A percentile compares a stretch with the other conserved stretches of the same genome.
phyloP scores from a whole-genome alignment of 2,888 invertebrate genomes.

The Drosophila bunnanda region DNA sequence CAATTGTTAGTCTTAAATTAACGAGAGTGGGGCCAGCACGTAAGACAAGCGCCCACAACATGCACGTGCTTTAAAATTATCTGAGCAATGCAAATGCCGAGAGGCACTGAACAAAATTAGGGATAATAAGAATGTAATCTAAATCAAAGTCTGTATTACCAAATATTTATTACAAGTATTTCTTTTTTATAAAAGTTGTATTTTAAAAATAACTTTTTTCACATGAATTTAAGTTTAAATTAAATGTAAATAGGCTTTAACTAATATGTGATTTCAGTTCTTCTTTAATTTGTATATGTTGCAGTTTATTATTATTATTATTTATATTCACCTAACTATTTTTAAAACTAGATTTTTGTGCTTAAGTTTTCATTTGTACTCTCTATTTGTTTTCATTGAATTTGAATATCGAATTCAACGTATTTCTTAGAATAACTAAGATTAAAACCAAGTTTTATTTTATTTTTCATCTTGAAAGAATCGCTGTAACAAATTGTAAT shows the following conservation, averaged over 20 bases:
- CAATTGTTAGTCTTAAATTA: conserved; percentile 75
- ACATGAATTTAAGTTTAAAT: not conserved
- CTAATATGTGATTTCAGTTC: not conserved
- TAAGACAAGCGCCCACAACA: conserved; percentile 10
- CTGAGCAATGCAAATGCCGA: conserved; percentile 55
- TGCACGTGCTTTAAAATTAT: conserved; percentile 27
- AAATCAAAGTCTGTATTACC: not conserved
- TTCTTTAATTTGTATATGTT: not conserved
- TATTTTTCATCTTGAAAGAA: no score
- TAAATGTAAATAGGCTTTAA: not conserved
- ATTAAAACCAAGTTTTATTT: not conserved
- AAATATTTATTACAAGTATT: not conserved
- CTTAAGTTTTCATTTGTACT: not conserved
- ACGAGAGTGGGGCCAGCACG: conserved; percentile 28
- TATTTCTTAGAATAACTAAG: not conserved
- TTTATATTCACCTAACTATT: not conserved
- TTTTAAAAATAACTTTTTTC: not conserved
- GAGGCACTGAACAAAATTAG: not conserved
- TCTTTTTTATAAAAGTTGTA: not conserved
- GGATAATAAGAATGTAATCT: not conserved
- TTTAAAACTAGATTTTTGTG: no score
- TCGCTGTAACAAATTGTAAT: no score
- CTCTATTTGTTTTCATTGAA: no score
- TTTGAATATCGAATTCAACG: no score
- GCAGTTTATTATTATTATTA: not conserved